phyloP scores from a whole-genome alignment of 2,113 vertebrate species.

The Anas platyrhynchos region DNA sequence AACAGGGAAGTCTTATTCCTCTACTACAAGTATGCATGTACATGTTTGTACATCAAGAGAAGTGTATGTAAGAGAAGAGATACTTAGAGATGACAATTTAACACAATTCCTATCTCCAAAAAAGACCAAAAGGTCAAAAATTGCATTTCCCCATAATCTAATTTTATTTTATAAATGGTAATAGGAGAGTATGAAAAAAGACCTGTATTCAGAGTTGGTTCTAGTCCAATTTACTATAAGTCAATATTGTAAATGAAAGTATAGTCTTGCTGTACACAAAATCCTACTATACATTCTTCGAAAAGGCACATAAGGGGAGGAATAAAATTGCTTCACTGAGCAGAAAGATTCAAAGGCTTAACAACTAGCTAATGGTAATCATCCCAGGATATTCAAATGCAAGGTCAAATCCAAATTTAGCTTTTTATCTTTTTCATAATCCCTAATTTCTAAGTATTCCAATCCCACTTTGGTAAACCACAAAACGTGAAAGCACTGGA shows the following conservation, averaged over 20 bases:
- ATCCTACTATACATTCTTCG: not conserved
- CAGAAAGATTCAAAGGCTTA: not conserved
- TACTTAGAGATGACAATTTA: not conserved
- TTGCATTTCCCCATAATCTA: not conserved
- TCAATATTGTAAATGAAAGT: not conserved
- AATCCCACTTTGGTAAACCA: not conserved
- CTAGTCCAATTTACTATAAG: not conserved
- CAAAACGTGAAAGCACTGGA: not conserved
- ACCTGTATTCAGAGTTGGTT: not conserved
- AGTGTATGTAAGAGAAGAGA: too few relatives aligned
- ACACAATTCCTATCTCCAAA: not conserved
- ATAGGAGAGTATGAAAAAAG: not conserved
- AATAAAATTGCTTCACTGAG: not conserved
- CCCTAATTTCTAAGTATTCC: not conserved
- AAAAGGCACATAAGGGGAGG: slow-evolving; percentile 1
- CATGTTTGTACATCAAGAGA: too few relatives aligned
- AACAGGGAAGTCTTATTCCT: too few relatives aligned
- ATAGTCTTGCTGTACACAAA: not conserved
- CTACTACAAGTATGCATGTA: too few relatives aligned
- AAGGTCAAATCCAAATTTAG: not conserved
- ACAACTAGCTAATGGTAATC: not conserved
- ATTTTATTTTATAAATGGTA: not conserved
- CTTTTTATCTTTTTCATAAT: not conserved
- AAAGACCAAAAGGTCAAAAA: not conserved
- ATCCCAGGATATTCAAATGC: not conserved